A percentile compares a stretch with the other conserved stretches of the same genome.
These are phyloP conservation scores for Crotalus tigris DNA, from an alignment of 2,113 vertebrate genomes.

Conservation along the genomic window DNA sequence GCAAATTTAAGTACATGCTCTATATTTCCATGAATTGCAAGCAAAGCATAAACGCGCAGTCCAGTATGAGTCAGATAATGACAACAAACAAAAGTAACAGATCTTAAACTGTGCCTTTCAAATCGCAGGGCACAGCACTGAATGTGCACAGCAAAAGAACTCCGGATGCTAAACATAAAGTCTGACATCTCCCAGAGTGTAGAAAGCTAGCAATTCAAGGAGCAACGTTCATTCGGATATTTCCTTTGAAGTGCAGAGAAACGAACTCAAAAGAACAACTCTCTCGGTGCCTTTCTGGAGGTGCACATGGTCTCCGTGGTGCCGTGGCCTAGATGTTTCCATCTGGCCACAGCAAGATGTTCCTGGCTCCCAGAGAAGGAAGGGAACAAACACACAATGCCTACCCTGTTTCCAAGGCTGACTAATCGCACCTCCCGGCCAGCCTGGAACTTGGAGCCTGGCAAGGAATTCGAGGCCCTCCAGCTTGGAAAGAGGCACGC, in stretches of 20 bases:
- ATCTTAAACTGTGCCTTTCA: not conserved
- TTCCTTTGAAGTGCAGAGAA: not conserved
- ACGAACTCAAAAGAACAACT: not conserved
- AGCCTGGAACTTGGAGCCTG: slow-evolving; percentile 44
- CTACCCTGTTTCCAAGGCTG: slow-evolving; percentile 4
- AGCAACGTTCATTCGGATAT: not conserved
- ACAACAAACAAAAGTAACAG: not conserved
- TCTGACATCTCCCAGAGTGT: not conserved
- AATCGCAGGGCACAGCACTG: not conserved
- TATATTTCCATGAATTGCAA: too few relatives aligned
- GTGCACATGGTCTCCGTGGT: not conserved
- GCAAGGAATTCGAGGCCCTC: not conserved
- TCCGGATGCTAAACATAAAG: not conserved
- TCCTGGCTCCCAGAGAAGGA: not conserved
- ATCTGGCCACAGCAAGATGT: not conserved
- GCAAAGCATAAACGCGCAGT: not conserved
- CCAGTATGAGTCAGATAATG: not conserved
- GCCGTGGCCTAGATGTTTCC: not conserved
- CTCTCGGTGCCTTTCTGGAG: not conserved
- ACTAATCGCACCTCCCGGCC: slow-evolving; percentile 24
- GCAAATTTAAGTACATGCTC: not conserved
- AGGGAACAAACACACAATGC: slow-evolving; percentile 21
- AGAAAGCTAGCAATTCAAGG: not conserved
- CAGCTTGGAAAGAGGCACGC: slow-evolving; percentile 31
- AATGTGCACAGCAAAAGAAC: not conserved